Percentiles rank a stretch among this genome's conserved stretches.
Conservation (phyloP, 1,140 invertebrate species). For the Meloidogyne floridensis region DNA sequence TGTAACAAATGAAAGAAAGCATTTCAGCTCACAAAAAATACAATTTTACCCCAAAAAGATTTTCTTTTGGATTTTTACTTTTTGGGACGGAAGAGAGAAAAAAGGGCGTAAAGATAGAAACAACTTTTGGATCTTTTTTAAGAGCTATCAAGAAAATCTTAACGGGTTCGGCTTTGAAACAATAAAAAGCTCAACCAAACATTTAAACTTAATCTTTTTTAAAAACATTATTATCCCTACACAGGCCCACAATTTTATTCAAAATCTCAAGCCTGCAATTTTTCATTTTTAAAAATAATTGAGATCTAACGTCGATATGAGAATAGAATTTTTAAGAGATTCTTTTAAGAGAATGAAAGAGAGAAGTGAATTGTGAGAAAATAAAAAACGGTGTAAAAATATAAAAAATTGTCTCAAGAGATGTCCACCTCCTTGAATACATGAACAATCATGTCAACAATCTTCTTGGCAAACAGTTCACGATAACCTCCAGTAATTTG, state of each 20-base stretch:
- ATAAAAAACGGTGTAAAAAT: conserved; percentile 1
- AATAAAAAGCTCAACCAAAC: too few relatives aligned
- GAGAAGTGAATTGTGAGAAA: conserved; percentile 10
- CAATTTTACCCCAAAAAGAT: too few relatives aligned
- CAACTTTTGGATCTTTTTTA: too few relatives aligned
- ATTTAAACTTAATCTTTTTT: too few relatives aligned
- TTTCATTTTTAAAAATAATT: background rate
- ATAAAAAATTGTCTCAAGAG: conserved; percentile 21
- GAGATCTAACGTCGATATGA: background rate
- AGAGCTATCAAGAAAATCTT: too few relatives aligned
- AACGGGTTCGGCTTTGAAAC: too few relatives aligned
- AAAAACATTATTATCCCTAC: background rate
- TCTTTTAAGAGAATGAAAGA: background rate
- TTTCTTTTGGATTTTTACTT: too few relatives aligned
- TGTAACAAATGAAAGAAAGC: too few relatives aligned
- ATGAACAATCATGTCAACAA: conserved; percentile 61
- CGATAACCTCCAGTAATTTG: conserved; percentile 71
- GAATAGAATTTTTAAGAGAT: background rate
- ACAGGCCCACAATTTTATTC: too few relatives aligned
- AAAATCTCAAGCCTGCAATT: background rate
- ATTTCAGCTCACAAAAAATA: too few relatives aligned
- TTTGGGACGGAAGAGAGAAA: too few relatives aligned
- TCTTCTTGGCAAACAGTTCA: conserved; percentile 74
- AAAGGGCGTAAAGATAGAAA: too few relatives aligned
- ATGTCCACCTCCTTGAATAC: conserved; percentile 56